These are phyloP conservation scores for Drosophila rufa DNA, from an alignment of 1,140 invertebrate genomes.

Conservation along the genomic window DNA sequence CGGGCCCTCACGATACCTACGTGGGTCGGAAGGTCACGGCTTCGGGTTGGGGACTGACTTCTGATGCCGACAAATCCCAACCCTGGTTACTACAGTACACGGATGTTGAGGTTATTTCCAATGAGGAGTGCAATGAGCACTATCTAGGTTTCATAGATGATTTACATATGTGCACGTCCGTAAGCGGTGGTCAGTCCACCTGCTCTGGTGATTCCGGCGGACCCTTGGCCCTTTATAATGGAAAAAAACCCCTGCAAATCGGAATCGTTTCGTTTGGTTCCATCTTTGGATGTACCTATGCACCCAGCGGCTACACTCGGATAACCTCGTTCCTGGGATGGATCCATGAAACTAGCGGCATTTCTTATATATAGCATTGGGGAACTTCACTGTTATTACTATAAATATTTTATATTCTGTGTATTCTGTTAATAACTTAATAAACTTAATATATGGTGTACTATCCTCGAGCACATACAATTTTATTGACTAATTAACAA, in stretches of 20 bases:
- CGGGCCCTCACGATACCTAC: conserved; percentile 48
- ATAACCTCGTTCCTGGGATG: background rate
- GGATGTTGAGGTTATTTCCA: conserved; percentile 4
- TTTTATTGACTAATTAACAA: background rate
- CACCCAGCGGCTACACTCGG: background rate
- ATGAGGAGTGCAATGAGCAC: background rate
- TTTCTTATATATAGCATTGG: background rate
- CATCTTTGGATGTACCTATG: accelerated
- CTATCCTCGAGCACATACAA: background rate
- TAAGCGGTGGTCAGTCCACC: conserved; percentile 40
- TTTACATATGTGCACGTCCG: conserved; percentile 42
- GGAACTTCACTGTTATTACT: background rate
- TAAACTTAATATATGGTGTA: background rate
- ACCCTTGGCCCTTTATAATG: conserved; percentile 80
- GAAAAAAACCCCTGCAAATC: background rate
- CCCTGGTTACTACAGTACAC: conserved; percentile 23
- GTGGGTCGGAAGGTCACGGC: conserved; percentile 35
- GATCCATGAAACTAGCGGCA: background rate
- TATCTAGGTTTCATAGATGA: background rate
- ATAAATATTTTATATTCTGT: background rate
- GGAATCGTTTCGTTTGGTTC: background rate
- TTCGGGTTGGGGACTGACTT: conserved; percentile 61
- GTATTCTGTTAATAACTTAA: background rate
- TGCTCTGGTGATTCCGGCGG: conserved; percentile 87
- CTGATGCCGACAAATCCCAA: conserved; percentile 24